Conservation (phyloP, 1,140 invertebrate species). For the Sesamia nonagrioides region DNA sequence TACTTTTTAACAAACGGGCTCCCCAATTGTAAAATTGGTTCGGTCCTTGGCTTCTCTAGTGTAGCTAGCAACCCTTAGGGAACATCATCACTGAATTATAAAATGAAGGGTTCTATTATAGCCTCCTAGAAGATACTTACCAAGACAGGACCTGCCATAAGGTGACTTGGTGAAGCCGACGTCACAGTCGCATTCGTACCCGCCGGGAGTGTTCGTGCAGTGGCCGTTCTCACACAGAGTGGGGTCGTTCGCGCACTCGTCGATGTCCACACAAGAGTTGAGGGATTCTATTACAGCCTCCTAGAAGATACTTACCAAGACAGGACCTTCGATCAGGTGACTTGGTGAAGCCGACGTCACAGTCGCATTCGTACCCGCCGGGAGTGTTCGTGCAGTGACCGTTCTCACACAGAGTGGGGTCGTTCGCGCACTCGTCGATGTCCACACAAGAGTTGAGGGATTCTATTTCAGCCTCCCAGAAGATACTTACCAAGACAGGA, state of each 20-base stretch:
- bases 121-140: constrained; percentile 80
- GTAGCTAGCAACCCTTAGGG: too few species aligned
- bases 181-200: constrained; percentile 95
- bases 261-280: constrained; percentile 90
- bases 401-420: constrained; percentile 91
- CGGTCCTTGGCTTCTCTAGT: too few species aligned
- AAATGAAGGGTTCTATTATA: too few species aligned
- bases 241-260: constrained; percentile 94
- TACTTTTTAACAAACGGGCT: too few species aligned
- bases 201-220: constrained; percentile 95
- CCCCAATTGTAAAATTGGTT: too few species aligned
- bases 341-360: constrained; percentile 93
- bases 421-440: constrained; percentile 95
- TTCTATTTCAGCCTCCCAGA: not conserved
- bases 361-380: constrained; percentile 95
- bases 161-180: constrained; percentile 93
- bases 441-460: constrained; percentile 88
- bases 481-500: constrained; percentile 89
- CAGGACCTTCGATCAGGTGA: constrained; percentile 90
- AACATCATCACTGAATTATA: too few species aligned
- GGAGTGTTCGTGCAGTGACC: constrained; percentile 94
- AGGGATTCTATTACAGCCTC: too few species aligned
- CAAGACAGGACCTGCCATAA: constrained; percentile 89
- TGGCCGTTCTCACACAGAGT: constrained; percentile 90
- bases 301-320: constrained; percentile 85